Conservation (phyloP, 37 sponge, comb jelly and placozoan genomes). For the Corticium candelabrum region DNA sequence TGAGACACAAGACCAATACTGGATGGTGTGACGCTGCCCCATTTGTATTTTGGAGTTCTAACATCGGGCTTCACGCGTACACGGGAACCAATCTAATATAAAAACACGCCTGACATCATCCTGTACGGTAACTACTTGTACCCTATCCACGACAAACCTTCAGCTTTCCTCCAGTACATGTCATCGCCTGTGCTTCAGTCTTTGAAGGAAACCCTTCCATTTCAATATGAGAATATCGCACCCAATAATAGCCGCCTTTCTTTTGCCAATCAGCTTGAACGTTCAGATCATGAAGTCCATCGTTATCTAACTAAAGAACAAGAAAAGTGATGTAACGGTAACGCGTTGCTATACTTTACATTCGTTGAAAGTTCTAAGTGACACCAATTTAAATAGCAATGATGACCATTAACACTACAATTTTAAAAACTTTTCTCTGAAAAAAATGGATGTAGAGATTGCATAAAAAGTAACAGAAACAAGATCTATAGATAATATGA, state of each 20-base stretch:
- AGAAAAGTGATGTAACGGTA: neutral
- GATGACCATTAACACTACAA: no score
- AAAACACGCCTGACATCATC: neutral
- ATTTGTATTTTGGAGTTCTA: slow-evolving; percentile 69
- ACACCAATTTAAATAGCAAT: no score
- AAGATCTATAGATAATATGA: no score
- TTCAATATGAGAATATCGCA: slow-evolving; percentile 26
- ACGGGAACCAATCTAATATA: neutral
- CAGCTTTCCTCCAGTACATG: no score
- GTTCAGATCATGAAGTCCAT: slow-evolving; percentile 68
- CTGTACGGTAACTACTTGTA: no score
- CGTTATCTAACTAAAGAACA: slow-evolving; percentile 60
- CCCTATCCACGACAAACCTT: no score
- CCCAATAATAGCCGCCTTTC: slow-evolving; percentile 73
- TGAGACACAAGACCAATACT: slow-evolving; percentile 72
- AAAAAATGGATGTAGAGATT: no score
- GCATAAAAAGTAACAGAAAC: no score
- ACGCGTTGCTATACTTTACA: no score
- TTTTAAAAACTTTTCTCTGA: no score
- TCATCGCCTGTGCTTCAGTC: slow-evolving; percentile 40
- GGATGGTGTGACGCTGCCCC: slow-evolving; percentile 78
- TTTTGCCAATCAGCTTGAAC: slow-evolving; percentile 77
- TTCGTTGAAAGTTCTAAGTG: no score
- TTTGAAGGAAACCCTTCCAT: slow-evolving; percentile 31
- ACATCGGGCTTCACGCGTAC: slow-evolving; percentile 9